A percentile compares a stretch with the other conserved stretches of the same genome.
These are phyloP conservation scores for Aphis gossypii DNA, from an alignment of 1,140 invertebrate species.

Conservation along the genomic window DNA sequence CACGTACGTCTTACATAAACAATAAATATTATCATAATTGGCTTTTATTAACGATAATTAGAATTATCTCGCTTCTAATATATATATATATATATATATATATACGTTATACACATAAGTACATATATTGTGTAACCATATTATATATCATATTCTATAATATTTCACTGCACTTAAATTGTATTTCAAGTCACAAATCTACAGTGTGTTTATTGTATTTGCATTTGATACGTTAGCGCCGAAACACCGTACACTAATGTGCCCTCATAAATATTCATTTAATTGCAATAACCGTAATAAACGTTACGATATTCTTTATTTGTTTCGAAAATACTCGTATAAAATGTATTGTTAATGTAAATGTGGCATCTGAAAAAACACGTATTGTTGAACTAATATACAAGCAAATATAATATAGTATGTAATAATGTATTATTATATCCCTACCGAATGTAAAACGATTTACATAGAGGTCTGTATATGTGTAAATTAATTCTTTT, in stretches of 20 bases:
- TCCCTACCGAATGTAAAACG: not conserved
- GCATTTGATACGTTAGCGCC: not conserved
- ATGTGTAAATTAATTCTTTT: not conserved
- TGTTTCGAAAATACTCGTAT: not conserved
- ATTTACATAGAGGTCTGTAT: not conserved
- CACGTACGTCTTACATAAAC: not conserved
- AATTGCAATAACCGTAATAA: not conserved
- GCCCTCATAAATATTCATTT: not conserved
- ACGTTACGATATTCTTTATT: constrained; percentile 14
- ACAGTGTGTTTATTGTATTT: constrained; percentile 7
- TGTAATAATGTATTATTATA: not conserved
- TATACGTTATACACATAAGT: no score
- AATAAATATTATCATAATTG: constrained; percentile 15
- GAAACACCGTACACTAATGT: not conserved
- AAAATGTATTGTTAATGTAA: not conserved
- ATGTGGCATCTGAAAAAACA: not conserved
- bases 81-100: not conserved
- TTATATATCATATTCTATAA: not conserved
- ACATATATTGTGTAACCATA: not conserved
- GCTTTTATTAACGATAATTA: constrained; percentile 14
- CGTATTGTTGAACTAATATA: not conserved
- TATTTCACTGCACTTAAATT: not conserved
- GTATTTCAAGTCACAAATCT: not conserved
- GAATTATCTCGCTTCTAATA: not conserved
- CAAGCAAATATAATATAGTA: not conserved